Base-by-base conservation (phyloP, 2,888 invertebrate genomes). In the Trisateles emortualis region DNA sequence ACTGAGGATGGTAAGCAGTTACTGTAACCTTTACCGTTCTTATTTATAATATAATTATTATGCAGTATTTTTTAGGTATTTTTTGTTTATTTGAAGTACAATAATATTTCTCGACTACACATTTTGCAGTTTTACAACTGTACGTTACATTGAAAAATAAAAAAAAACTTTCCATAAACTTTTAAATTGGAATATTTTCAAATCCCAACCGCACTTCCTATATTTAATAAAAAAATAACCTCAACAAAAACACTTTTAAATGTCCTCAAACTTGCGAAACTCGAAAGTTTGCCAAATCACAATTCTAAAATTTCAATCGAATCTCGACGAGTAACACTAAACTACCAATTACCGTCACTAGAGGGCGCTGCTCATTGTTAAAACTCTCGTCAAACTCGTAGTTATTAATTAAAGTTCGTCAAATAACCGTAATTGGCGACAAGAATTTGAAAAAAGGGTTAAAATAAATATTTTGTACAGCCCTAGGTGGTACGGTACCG, bases 381-480 rank as follows among this genome's bases (percentile, higher is more conserved):
- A 62, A 65, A 70, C 72, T 57, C 59, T 64, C 53, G 42, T 55
- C 48, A 58, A 72, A 59, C 41, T 42, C 17, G 43, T n/a, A 19
- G 47, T 70, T 68, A 72, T 45, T 68, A 72, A 68, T 68, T 68
- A 72, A 61, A 70, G 52, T 57, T 63, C 0, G 42, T 52, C 52
- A 61, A 68, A 56, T 33, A 24, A 30, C 17, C 35, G 29, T 71
- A 71, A 71, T 66, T 71, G 72, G 59, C 51, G 61, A 59, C 54
- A 39, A 33, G 50, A 52, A 57, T 58, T 38, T 24, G 24, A 16
- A 46, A 64, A 64, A 63, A 63, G 46, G 54, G 63, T 48, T 54
- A 14, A 39, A 13, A 39, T 38, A 32, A 46, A 46, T 42, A 47
- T 41, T 59, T 48, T 36, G 33, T 11, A 39, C 36, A 46, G 3